Evolutionary conservation across 2,113 vertebrate genomes (phyloP).

Genomic region (Fregata magnificens): DNA sequence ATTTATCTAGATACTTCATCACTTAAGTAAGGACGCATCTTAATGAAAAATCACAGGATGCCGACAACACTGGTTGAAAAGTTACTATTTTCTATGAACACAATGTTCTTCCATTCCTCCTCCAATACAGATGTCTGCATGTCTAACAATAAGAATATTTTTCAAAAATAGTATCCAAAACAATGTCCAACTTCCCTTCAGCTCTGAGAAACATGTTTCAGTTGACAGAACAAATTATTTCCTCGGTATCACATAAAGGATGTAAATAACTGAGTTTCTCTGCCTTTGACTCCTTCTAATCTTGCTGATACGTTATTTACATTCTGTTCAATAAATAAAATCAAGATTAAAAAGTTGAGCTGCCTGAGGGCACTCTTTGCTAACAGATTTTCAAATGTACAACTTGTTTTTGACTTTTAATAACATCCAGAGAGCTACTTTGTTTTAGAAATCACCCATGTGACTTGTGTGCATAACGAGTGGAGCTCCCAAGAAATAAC

Average conservation of each 20-base stretch:
- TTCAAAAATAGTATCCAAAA: background rate
- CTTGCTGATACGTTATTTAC: background rate
- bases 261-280: background rate
- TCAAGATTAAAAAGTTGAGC: constrained; percentile 6
- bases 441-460: background rate
- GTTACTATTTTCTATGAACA: background rate
- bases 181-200: background rate
- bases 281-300: background rate
- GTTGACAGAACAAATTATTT: background rate
- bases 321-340: constrained; percentile 18
- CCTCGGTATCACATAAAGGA: background rate
- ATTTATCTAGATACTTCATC: constrained; percentile 38
- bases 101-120: background rate
- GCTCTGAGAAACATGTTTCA: background rate
- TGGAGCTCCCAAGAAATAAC: background rate
- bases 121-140: background rate
- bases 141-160: background rate
- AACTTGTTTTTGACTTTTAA: background rate
- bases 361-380: background rate
- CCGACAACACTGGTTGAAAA: background rate
- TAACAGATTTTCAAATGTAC: constrained; percentile 9
- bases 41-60: constrained; percentile 1
- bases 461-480: rapidly evolving
- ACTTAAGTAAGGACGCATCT: constrained; percentile 11
- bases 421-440: background rate